phyloP scores from a whole-genome alignment of 2,113 vertebrate species.

The Mirounga angustirostris region DNA sequence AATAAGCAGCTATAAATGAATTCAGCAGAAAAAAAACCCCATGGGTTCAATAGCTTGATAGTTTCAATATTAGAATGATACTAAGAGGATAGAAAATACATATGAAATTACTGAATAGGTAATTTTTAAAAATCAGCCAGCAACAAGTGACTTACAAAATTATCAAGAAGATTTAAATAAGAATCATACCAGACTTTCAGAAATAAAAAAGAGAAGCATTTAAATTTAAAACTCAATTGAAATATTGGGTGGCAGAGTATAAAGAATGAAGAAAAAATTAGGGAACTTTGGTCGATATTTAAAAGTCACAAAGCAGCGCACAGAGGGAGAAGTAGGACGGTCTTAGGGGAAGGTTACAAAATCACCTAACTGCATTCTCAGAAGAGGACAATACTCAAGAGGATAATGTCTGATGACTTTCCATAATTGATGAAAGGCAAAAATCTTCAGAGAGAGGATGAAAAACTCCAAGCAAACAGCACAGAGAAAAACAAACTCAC shows the following conservation, averaged over 20 bases:
- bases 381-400: background rate
- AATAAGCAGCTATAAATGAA: background rate
- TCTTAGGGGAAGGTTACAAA: background rate
- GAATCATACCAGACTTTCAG: background rate
- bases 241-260: background rate
- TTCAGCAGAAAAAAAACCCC: background rate
- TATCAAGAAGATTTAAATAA: background rate
- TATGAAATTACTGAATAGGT: background rate
- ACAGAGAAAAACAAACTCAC: background rate
- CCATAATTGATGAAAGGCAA: background rate
- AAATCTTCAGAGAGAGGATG: background rate
- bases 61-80: background rate
- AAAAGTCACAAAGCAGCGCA: background rate
- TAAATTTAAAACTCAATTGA: background rate
- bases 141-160: background rate
- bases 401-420: background rate
- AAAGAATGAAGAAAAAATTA: background rate
- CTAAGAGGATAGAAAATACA: background rate
- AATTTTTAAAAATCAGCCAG: background rate
- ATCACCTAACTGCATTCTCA: background rate
- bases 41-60: background rate
- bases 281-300: background rate
- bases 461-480: background rate
- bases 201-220: background rate
- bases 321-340: background rate